Evolutionary conservation across 2,888 invertebrate genomes (phyloP), one percentile per base, ranked within the genome.

Genomic region (Eudasyphora cyanicolor): DNA sequence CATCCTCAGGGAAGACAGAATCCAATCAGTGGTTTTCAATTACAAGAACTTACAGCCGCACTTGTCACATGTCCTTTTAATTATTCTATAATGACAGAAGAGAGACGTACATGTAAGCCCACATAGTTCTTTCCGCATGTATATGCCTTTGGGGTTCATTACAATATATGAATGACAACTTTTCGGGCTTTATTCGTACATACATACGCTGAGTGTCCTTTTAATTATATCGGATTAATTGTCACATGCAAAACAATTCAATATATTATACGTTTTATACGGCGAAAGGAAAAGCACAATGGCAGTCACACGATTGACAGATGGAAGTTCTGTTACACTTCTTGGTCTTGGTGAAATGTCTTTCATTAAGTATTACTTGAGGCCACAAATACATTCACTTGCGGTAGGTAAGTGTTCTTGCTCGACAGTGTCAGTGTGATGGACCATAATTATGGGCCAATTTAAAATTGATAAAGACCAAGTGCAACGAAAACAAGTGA

Each of bases 191-290:
- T 21, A 24, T 21, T 24, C 38, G 14, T 42, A 67, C n/a, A 24
- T 21, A n/a, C 38, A 24, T 42, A 67, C n/a, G 67, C 21, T 42
- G 42, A 27, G 57, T 27, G 57, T n/a, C 67, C 67, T 67, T 67
- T 67, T 67, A 67, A 67, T 67, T 67, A 67, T 67, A 38, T 42
- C 21, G 67, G 24, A 42, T 38, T 67, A 42, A 67, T 67, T 38
- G 38, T 42, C 24, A 67, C 42, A 67, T 35, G 35, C 67, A 67
- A 67, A 67, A 67, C 67, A 42, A 67, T 67, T 67, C 67, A 67
- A 21, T 42, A 60, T 12, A 42, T 32, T 64, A 21, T 42, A 24
- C 3, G 21, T 38, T 38, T 21, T 42, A 38, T 10, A 38, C 42
- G 24, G 42, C 1, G 6, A 35, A 67, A 42, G 42, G 21, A 24